Evolutionary conservation across 2,113 vertebrate genomes (phyloP).

Genomic region (Thryonomys swinderianus): DNA sequence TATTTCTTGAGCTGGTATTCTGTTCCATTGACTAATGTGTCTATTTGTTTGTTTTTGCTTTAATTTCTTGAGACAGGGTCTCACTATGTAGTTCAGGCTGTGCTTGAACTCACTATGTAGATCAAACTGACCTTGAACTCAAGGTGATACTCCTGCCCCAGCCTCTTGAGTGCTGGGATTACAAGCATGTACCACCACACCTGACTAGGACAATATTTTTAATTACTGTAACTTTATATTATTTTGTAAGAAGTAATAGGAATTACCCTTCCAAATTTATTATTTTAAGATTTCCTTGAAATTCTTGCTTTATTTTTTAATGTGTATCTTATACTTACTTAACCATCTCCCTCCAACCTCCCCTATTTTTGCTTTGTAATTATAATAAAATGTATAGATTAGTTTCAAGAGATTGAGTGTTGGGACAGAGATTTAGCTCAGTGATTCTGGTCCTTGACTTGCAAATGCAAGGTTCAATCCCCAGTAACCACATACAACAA

Average conservation of each 20-base stretch:
- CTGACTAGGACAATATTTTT: neutral
- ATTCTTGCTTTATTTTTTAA: constrained; percentile 28
- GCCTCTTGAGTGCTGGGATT: neutral
- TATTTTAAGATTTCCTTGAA: neutral
- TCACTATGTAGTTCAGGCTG: neutral
- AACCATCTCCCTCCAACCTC: neutral
- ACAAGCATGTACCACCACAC: neutral
- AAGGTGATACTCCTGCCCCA: neutral
- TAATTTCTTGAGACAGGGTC: neutral
- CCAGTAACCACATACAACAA: too few relatives aligned
- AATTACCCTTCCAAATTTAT: neutral
- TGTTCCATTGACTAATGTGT: neutral
- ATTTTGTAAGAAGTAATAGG: neutral
- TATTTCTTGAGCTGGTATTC: neutral
- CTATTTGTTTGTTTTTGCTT: neutral
- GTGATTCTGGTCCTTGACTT: too few relatives aligned
- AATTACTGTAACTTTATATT: neutral
- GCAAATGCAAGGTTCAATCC: too few relatives aligned
- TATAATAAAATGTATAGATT: constrained; percentile 35
- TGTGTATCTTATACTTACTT: neutral
- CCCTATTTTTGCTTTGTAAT: constrained; percentile 7
- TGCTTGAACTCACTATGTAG: neutral
- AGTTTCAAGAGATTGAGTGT: neutral
- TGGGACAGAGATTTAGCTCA: too few relatives aligned
- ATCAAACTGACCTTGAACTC: neutral